Evolutionary conservation across 2,888 invertebrate genomes (phyloP).

Genomic region (Sarcophaga variegata): DNA sequence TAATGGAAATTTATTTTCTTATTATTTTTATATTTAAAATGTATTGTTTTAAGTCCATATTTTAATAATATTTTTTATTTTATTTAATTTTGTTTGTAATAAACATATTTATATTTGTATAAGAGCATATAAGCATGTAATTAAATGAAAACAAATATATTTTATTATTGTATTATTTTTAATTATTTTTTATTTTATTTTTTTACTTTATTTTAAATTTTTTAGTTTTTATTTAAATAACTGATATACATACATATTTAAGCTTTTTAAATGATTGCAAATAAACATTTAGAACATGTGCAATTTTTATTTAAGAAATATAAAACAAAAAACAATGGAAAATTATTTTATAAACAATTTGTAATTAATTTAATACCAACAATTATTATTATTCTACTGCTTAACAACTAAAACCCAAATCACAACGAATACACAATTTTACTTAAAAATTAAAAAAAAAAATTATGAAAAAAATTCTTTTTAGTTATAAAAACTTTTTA

Average conservation of each 20-base stretch:
- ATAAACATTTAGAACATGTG: slow-evolving; percentile 52
- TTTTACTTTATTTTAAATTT: slow-evolving; percentile 42
- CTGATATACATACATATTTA: slow-evolving; percentile 32
- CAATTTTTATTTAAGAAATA: slow-evolving; percentile 59
- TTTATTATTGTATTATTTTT: slow-evolving; percentile 33
- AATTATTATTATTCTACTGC: slow-evolving; percentile 26
- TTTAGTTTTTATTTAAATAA: slow-evolving; percentile 31
- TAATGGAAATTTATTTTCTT: neutral
- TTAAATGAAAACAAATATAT: neutral
- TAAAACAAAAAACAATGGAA: neutral
- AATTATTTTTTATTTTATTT: slow-evolving; percentile 33
- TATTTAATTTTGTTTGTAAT: neutral
- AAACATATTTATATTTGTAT: neutral
- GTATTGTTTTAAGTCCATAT: too few species aligned
- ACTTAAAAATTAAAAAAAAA: slow-evolving; percentile 20
- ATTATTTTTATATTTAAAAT: slow-evolving; percentile 5
- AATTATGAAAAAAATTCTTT: neutral
- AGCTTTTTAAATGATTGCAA: slow-evolving; percentile 59
- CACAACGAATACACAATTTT: slow-evolving; percentile 38
- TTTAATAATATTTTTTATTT: neutral
- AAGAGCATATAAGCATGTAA: neutral
- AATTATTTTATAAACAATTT: slow-evolving; percentile 7
- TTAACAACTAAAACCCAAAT: slow-evolving; percentile 19
- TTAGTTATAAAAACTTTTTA: slow-evolving; percentile 11
- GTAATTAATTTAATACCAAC: slow-evolving; percentile 11